Percentiles rank a stretch among this genome's conserved stretches.
These are phyloP conservation scores for Achlya flavicornis DNA, from an alignment of 2,888 invertebrate genomes.

Conservation along the genomic window DNA sequence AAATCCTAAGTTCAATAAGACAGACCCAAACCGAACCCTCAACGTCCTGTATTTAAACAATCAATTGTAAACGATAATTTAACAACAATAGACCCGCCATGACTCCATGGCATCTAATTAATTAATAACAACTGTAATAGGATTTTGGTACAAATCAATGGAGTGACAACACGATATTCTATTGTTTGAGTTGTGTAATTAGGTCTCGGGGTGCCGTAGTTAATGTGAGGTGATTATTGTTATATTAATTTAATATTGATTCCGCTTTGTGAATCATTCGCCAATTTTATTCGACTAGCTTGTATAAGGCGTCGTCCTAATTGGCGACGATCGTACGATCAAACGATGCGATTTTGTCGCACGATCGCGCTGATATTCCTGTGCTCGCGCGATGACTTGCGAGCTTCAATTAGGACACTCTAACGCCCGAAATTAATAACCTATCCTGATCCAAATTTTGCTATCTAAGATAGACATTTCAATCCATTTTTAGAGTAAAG, in stretches of 20 bases:
- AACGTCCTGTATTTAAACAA: conserved; percentile 1
- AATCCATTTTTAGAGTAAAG: too few relatives aligned
- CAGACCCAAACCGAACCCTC: not conserved
- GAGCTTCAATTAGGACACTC: too few relatives aligned
- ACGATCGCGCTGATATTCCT: too few relatives aligned
- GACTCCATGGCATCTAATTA: conserved; percentile 11
- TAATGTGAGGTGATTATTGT: conserved; percentile 1
- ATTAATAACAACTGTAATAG: conserved; percentile 18
- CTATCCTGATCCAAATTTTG: too few relatives aligned
- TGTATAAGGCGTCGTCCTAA: too few relatives aligned
- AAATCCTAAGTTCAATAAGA: not conserved
- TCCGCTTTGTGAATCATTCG: too few relatives aligned
- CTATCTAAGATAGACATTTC: too few relatives aligned
- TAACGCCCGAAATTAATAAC: too few relatives aligned
- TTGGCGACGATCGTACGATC: too few relatives aligned
- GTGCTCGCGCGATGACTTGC: too few relatives aligned
- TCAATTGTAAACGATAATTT: not conserved
- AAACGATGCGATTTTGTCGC: too few relatives aligned
- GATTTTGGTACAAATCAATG: conserved; percentile 8
- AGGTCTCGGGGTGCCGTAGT: not conserved
- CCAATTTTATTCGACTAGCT: too few relatives aligned
- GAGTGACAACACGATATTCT: conserved; percentile 5
- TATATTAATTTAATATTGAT: not conserved
- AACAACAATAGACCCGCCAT: conserved; percentile 7
- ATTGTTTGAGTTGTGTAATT: conserved; percentile 12